Percentiles rank a stretch among this genome's conserved stretches.
Evolutionary conservation across 2,888 invertebrate genomes (phyloP).

Genomic region (Zhengitettix transpicula): DNA sequence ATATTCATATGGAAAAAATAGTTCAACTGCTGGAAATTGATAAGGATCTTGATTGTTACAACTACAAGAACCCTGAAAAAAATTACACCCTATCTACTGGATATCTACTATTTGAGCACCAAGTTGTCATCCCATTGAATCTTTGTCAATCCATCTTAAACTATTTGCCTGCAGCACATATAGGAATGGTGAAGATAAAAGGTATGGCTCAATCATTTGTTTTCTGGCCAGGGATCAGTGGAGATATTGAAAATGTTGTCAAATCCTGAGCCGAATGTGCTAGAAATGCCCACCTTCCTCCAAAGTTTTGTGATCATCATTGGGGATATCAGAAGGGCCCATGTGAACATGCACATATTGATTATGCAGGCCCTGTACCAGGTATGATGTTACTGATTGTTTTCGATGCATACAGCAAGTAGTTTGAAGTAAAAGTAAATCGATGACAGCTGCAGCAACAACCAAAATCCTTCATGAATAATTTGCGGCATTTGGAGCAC

Average conservation of each 20-base stretch:
- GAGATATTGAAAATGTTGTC: no score
- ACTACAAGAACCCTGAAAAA: no score
- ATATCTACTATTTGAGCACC: no score
- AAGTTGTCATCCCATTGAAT: not conserved
- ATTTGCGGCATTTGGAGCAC: not conserved
- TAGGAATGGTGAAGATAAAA: not conserved
- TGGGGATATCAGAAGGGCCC: slow-evolving; percentile 5
- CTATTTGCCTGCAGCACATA: not conserved
- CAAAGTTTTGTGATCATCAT: not conserved
- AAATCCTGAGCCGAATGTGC: no score
- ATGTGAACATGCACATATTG: slow-evolving; percentile 18
- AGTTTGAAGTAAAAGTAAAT: slow-evolving; percentile 13
- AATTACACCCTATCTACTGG: no score
- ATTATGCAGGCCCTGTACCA: slow-evolving; percentile 18
- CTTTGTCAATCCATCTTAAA: not conserved
- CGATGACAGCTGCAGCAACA: slow-evolving; percentile 8
- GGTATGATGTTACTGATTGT: slow-evolving; percentile 6
- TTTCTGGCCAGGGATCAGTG: no score
- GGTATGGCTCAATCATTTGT: no score
- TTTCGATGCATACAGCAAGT: slow-evolving; percentile 12
- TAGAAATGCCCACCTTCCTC: no score
- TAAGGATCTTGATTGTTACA: no score
- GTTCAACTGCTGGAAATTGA: no score
- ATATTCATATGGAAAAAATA: no score
- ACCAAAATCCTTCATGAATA: not conserved